Evolutionary conservation across 92 coral and sea anemone species (phyloP).

Genomic region (Epizoanthus illoricatus): DNA sequence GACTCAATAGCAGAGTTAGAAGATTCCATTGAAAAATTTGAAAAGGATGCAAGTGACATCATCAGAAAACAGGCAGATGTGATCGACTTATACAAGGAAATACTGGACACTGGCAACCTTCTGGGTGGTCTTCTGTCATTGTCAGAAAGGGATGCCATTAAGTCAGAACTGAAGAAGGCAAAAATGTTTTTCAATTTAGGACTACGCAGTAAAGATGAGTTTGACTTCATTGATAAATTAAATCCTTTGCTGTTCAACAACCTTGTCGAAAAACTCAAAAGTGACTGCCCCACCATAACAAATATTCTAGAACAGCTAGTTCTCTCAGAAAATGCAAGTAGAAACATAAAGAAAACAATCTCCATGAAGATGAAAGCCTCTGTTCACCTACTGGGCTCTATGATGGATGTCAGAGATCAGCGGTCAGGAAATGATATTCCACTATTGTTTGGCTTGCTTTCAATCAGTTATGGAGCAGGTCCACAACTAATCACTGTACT

Average conservation of each 20-base stretch:
- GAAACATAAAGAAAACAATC: conserved; percentile 43
- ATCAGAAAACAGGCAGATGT: conserved; percentile 32
- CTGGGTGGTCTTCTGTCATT: conserved; percentile 55
- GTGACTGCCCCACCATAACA: conserved; percentile 46
- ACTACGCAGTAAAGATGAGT: conserved; percentile 31
- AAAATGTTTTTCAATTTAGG: conserved; percentile 39
- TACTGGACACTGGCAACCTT: conserved; percentile 29
- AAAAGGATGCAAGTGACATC: background rate
- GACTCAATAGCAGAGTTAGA: background rate
- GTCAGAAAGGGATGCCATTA: conserved; percentile 51
- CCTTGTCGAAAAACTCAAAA: conserved; percentile 29
- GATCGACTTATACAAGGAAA: conserved; percentile 21
- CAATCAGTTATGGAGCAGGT: conserved; percentile 47
- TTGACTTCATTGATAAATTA: conserved; percentile 34
- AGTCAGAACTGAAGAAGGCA: conserved; percentile 42
- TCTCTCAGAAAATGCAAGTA: conserved; percentile 36
- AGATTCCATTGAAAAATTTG: background rate
- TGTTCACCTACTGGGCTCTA: conserved; percentile 46
- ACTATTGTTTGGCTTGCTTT: conserved; percentile 50
- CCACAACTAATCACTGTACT: conserved; percentile 34
- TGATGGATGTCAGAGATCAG: conserved; percentile 52
- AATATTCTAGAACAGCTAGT: conserved; percentile 50
- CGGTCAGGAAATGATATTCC: conserved; percentile 48
- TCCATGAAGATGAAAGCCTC: conserved; percentile 47
- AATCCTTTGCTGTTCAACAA: conserved; percentile 45